Conservation (phyloP, 2,113 vertebrate genomes). For the Benitochromis conjunctus region DNA sequence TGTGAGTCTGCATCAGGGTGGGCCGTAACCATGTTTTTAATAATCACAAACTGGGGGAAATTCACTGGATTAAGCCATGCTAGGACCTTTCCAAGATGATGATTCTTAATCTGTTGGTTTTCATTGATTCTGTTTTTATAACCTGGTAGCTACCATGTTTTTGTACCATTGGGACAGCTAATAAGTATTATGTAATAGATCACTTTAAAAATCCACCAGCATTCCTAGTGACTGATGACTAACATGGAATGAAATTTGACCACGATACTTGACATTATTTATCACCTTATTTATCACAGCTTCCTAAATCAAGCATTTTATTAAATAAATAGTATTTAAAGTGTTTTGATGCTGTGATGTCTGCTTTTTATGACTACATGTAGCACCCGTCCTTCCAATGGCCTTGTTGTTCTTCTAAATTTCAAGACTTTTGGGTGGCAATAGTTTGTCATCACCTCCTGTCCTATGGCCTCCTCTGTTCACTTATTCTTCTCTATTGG, state of each 20-base stretch:
- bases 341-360: not conserved
- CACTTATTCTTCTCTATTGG: not conserved
- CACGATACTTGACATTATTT: not conserved
- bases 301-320: not conserved
- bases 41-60: not conserved
- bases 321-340: not conserved
- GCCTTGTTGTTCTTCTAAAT: not conserved
- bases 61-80: not conserved
- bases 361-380: not conserved
- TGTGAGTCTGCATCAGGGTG: not conserved
- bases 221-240: not conserved
- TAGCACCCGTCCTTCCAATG: not conserved
- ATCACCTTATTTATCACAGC: not conserved
- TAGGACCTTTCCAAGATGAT: not conserved
- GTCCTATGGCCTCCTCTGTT: not conserved
- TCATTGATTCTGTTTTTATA: not conserved
- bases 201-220: not conserved
- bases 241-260: not conserved
- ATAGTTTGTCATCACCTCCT: not conserved
- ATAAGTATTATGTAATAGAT: not conserved
- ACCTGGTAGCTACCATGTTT: not conserved
- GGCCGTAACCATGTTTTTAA: not conserved
- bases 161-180: not conserved
- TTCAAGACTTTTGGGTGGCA: not conserved
- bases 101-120: not conserved